Base-by-base conservation (phyloP, 2,113 vertebrate genomes). In the Setophaga coronata region DNA sequence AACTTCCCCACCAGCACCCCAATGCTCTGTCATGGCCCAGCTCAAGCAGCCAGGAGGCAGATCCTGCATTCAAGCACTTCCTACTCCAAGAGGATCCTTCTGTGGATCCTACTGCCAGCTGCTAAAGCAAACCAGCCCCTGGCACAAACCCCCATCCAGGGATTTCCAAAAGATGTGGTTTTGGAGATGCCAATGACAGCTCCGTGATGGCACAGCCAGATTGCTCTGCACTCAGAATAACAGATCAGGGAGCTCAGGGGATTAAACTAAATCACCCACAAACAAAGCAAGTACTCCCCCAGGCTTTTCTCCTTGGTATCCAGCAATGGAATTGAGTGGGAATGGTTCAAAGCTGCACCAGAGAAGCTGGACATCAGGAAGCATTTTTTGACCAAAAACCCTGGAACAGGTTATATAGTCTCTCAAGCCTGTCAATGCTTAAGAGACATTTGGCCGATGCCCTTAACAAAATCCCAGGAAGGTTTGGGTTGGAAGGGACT, bases 131-230 rank as follows among this genome's bases (percentile, higher is more conserved):
- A 65, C 20, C 50, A 18, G 70, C 28, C 47, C 25, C 36, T 9
- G 40, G 65, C 31, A 48, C 45, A 43, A 26, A 17, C 3, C 3
- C 45, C 21, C 18, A 56, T 23, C 53, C 40, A 20, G 6, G 33
- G 6, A 17, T 14, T 33, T 17, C 43, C 33, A 14, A 9, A 23
- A 65, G 29, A 14, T 0, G 0, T 26, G 48, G 5, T 7, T 61
- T 50, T 48, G 33, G 34, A 81, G 43, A 60, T 18, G 26, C 14
- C 66, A 53, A 2, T 18, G 25, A 17, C 43, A 85, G 21, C 54
- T 78, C 56, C 0, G 0, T 40, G 34, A 33, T 8, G 8, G 43
- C 40, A 45, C 34, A 48, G 43, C 16, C 3, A 6, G 34, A 61
- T 14, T 38, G 34, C 28, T 74, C 42, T 86, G 66, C 38, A 28